Percentiles rank a stretch among this genome's conserved stretches.
These are phyloP conservation scores for Tarsius wallacei DNA, from an alignment of 2,797 vertebrate species.

Conservation along the genomic window DNA sequence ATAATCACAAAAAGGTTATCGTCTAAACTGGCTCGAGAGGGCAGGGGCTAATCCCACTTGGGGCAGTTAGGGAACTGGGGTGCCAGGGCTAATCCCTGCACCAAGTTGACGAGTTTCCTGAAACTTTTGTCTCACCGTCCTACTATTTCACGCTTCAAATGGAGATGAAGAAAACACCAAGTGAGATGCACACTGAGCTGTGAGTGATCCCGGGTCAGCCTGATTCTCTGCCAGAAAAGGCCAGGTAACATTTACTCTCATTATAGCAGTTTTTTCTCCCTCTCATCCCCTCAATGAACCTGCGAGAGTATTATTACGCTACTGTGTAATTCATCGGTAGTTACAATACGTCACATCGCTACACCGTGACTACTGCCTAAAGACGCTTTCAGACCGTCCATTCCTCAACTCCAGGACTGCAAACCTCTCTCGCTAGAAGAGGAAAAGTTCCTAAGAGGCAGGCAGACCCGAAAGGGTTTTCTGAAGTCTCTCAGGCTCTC, in stretches of 20 bases:
- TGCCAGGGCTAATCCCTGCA: too few relatives aligned
- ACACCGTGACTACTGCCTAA: neutral
- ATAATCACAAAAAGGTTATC: neutral
- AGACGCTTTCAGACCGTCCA: neutral
- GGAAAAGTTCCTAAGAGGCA: neutral
- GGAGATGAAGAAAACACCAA: slow-evolving; percentile 49
- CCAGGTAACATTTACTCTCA: slow-evolving; percentile 82
- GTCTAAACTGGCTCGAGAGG: too few relatives aligned
- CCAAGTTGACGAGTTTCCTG: neutral
- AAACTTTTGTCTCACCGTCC: neutral
- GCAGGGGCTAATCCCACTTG: too few relatives aligned
- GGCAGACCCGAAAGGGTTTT: slow-evolving; percentile 46
- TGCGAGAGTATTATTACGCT: neutral
- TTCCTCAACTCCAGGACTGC: neutral
- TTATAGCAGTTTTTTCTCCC: slow-evolving; percentile 70
- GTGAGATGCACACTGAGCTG: slow-evolving; percentile 61
- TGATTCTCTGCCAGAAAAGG: slow-evolving; percentile 83
- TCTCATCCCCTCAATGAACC: slow-evolving; percentile 9
- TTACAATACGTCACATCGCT: slow-evolving; percentile 23
- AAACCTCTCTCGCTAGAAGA: neutral
- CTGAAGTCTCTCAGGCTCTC: slow-evolving; percentile 16
- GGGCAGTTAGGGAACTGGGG: too few relatives aligned
- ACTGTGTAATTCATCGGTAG: neutral
- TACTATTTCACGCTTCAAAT: slow-evolving; percentile 69
- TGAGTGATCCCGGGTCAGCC: slow-evolving; percentile 80